Conservation (phyloP, 2,797 vertebrate genomes). For the Anguilla anguilla region DNA sequence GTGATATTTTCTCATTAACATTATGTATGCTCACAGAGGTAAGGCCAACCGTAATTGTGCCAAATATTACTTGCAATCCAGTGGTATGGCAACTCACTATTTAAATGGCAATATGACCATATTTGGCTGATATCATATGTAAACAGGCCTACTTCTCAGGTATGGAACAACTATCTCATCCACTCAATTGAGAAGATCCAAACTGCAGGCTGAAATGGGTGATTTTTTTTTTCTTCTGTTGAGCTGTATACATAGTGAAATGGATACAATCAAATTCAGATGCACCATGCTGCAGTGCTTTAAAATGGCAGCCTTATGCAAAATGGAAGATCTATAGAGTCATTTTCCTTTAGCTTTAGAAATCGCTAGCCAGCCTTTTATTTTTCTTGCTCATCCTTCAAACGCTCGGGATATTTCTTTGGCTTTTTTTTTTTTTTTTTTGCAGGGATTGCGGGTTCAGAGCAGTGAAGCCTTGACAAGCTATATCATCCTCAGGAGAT, state of each 20-base stretch:
- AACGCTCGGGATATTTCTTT: conserved; percentile 71
- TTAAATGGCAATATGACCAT: neutral
- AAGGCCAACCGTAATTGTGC: neutral
- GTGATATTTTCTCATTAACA: neutral
- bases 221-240: too few relatives aligned
- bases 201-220: neutral
- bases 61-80: neutral
- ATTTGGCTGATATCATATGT: neutral
- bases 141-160: neutral
- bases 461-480: conserved; percentile 75
- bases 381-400: conserved; percentile 75
- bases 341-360: conserved; percentile 81
- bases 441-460: conserved; percentile 62
- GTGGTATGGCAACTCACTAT: neutral
- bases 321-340: conserved; percentile 67
- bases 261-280: conserved; percentile 27
- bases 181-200: neutral
- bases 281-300: conserved; percentile 27
- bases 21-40: neutral
- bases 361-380: conserved; percentile 75
- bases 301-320: conserved; percentile 69
- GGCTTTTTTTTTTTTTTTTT: conserved; percentile 54
- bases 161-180: neutral
- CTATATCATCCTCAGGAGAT: conserved; percentile 83
- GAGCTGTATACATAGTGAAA: too few relatives aligned